Evolutionary conservation across 1,140 invertebrate genomes (phyloP).

Genomic region (Dinothrombium tinctorium): DNA sequence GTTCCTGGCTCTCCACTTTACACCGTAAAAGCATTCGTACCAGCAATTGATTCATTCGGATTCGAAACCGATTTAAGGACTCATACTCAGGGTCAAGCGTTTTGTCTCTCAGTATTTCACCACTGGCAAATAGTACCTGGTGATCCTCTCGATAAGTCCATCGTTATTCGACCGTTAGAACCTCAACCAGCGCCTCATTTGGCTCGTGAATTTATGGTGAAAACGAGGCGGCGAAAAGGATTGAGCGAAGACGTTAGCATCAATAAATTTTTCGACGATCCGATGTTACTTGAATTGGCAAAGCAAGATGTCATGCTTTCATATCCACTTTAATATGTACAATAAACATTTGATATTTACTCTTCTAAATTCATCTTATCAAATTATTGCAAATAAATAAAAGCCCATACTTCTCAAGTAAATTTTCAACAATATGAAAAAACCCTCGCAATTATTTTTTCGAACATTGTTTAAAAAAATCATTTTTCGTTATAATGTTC

Average conservation of each 20-base stretch:
- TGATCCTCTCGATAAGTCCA: slow-evolving; percentile 92
- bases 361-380: no score
- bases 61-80: slow-evolving; percentile 95
- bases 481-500: no score
- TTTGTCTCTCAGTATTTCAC: slow-evolving; percentile 92
- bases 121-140: slow-evolving; percentile 99
- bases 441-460: no score
- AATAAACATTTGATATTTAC: no score
- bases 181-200: slow-evolving; percentile 92
- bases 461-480: no score
- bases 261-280: slow-evolving; percentile 99
- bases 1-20: slow-evolving; percentile 96
- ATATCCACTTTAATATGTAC: no score
- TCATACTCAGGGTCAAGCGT: slow-evolving; percentile 94
- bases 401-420: no score
- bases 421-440: no score
- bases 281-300: slow-evolving; percentile 97
- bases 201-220: slow-evolving; percentile 98
- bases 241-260: slow-evolving; percentile 97
- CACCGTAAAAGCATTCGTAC: slow-evolving; percentile 96
- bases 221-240: slow-evolving; percentile 85
- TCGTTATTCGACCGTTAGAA: slow-evolving; percentile 81
- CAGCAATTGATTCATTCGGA: slow-evolving; percentile 97
- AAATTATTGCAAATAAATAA: no score
- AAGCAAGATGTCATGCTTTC: slow-evolving; percentile 43